A percentile compares a stretch with the other conserved stretches of the same genome.
These are phyloP conservation scores for Litocranius walleri DNA, from an alignment of 2,113 vertebrate species.

Conservation along the genomic window DNA sequence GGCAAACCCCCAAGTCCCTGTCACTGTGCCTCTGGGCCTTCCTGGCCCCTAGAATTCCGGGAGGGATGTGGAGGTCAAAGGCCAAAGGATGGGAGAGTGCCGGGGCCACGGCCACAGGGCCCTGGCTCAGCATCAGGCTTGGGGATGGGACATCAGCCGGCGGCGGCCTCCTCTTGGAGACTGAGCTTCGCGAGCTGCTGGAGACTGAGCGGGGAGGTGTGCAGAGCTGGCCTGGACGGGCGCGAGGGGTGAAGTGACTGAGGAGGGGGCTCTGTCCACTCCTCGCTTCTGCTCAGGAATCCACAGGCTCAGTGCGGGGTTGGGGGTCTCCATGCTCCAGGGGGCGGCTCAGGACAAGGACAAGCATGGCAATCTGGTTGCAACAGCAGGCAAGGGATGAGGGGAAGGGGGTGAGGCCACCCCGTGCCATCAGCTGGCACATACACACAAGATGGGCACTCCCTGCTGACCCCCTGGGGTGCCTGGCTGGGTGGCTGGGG, in stretches of 20 bases:
- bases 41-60: not conserved
- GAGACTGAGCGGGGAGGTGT: not conserved
- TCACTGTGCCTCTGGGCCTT: not conserved
- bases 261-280: not conserved
- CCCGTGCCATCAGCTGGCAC: not conserved
- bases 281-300: not conserved
- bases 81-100: not conserved
- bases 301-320: accelerated
- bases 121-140: not conserved
- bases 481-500: accelerated
- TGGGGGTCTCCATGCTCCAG: not conserved
- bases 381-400: not conserved
- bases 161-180: not conserved
- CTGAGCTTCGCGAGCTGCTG: accelerated
- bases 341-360: not conserved
- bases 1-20: not conserved
- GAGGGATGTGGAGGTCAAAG: not conserved
- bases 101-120: not conserved
- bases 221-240: not conserved
- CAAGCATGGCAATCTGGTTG: accelerated
- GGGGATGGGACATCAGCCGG: accelerated
- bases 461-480: not conserved
- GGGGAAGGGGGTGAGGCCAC: not conserved
- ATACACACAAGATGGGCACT: accelerated
- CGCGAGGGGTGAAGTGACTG: accelerated